Evolutionary conservation across 2,113 vertebrate genomes (phyloP).

Genomic region (Nesospiza acunhae): DNA sequence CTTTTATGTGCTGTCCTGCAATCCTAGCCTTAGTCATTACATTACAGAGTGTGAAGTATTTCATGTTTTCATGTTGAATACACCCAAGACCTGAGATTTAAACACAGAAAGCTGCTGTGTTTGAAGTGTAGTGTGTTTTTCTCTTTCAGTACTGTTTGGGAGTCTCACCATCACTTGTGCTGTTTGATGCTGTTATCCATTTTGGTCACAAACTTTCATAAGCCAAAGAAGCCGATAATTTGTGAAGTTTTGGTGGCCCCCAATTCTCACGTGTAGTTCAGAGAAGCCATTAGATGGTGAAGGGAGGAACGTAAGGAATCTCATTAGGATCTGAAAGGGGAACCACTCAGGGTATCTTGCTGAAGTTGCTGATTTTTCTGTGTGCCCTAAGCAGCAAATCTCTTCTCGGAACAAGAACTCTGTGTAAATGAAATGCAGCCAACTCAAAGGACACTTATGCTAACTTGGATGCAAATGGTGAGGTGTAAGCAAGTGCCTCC

Average conservation of each 20-base stretch:
- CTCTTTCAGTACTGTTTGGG: background rate
- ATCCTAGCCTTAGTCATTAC: background rate
- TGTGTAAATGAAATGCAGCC: fast-evolving
- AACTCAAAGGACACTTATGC: background rate
- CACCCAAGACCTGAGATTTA: background rate
- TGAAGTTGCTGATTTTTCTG: background rate
- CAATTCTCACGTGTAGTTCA: background rate
- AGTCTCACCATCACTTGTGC: background rate
- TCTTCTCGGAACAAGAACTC: background rate
- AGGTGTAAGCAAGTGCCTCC: background rate
- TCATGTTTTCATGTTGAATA: background rate
- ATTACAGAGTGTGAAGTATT: background rate
- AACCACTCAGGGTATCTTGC: background rate
- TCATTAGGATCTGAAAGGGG: slow-evolving; percentile 16
- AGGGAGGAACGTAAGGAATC: background rate
- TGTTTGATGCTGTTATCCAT: background rate
- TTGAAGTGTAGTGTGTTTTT: background rate
- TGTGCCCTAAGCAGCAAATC: background rate
- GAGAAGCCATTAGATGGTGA: background rate
- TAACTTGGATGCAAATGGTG: background rate
- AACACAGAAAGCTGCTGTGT: background rate
- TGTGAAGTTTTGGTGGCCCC: background rate
- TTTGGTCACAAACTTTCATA: background rate
- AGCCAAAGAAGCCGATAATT: background rate
- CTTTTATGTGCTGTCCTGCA: background rate